Evolutionary conservation across 1,140 invertebrate species (phyloP), one percentile per base, ranked within the genome.

Genomic region (Conopomorpha cramerella): DNA sequence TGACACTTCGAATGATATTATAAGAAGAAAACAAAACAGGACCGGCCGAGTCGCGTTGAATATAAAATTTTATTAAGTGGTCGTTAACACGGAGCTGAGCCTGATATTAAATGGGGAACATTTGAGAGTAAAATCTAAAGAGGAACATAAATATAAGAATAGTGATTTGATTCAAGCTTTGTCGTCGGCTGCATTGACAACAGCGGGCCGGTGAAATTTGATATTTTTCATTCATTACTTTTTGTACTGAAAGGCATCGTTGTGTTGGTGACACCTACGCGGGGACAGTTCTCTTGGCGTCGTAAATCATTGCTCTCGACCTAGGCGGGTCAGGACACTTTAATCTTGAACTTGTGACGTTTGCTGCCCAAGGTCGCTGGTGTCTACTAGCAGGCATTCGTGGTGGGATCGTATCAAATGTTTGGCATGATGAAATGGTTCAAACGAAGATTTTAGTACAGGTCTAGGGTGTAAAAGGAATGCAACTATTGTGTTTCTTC

Each of bases 1-100:
- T 23, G 19, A 23, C 19, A 10, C 4, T 6, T 23, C 19, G 19
- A 6, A 23, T 23, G 4, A 23, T 23, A 23, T 23, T 23, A 10
- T 23, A 23, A 23, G 19, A 23, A 23, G 57, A 51, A 65, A 55
- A 49, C 61, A 46, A 63, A 56, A 71, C 66, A 62, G 49, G 61
- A 41, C 43, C 56, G 53, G 34, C 40, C 34, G 50, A 53, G 55
- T 57, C 49, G 51, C 58, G 55, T 58, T 59, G 48, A 71, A 71
- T 6, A 72, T 71, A 72, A 72, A 76, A 67, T 71, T 68, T 72
- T 68, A 76, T 76, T 60, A 63, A 64, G 50, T 52, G 67, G 56
- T 71, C 67, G 70, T 74, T 74, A 74, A 71, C 58, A 49, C 54
- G 52, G 57, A n/a, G 49, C 58, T 51, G 47, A 49, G 60, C 64